Evolutionary conservation across 2,797 vertebrate species (phyloP), one percentile per base, ranked within the genome.

Genomic region (Microhierax caerulescens): DNA sequence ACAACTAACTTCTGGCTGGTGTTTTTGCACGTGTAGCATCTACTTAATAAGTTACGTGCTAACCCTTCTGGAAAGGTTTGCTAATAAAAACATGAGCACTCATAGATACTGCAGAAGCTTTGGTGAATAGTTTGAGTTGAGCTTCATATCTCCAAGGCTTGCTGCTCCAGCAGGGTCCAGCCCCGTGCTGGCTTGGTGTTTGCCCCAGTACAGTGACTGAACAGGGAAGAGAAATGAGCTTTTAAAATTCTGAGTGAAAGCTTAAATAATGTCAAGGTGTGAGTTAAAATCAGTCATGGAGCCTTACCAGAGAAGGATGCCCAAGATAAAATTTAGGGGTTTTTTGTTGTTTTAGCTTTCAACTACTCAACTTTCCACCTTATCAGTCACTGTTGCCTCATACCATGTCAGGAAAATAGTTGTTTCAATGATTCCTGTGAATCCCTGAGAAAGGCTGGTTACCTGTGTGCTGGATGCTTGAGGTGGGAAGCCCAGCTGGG

Each of bases 341-440:
- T 6, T 36, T 24, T 13, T 67, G 8, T 5, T 4, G 30, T 21
- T 74, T 65, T 53, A 32, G 3, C 47, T 61, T 45, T 57, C 21
- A 23, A 0, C 25, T 21, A 39, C 13, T 21, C 56, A 9, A 13
- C 13, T 78, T 63, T 19, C 19, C 6, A 59, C 7, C 2, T 48
- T 22, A 36, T 12, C 8, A 9, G 27, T 39, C 32, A 25, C 20
- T 51, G 54, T 25, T 2, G n/a, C 17, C 15, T 47, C 50, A 34
- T 10, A 13, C 10, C 23, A 45, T 0, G 2, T 2, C 8, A 0
- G 43, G 9, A 12, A 36, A n/a, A 17, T 1, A 5, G 2, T 13
- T 24, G 8, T 20, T 43, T 18, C n/a, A 24, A 4, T 4, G 14
- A 13, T 10, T 27, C 12, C 12, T 14, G n/a, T 13, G 21, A 65